Conservation (phyloP, 2,888 invertebrate species). For the Yponomeuta cagnagella region DNA sequence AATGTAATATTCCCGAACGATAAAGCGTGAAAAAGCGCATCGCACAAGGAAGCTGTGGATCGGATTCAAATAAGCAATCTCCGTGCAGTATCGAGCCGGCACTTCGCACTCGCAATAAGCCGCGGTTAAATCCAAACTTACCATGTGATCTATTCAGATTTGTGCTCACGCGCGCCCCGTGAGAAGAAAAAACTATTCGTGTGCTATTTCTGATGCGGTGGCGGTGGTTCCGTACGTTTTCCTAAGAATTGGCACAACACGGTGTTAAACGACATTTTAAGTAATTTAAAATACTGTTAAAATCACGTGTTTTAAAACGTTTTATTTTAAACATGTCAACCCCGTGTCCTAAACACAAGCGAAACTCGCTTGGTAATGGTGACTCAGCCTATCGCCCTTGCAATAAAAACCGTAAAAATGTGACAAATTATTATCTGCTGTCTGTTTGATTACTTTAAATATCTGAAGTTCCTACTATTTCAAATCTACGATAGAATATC, state of each 20-base stretch:
- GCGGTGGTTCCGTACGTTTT: not conserved
- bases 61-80: conserved; percentile 62
- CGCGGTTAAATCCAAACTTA: conserved; percentile 39
- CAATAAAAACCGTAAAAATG: no score
- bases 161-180: conserved; percentile 39
- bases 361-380: no score
- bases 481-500: no score
- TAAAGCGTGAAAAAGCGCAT: conserved; percentile 32
- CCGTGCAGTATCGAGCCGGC: conserved; percentile 27
- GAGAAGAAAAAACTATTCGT: conserved; percentile 57
- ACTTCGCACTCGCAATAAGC: conserved; percentile 35
- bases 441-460: no score
- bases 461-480: no score
- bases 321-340: no score
- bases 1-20: conserved; percentile 27
- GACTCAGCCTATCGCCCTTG: no score
- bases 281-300: no score
- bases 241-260: not conserved
- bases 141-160: conserved; percentile 48
- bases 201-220: not conserved
- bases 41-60: conserved; percentile 33
- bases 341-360: no score
- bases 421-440: no score
- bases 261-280: no score
- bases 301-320: no score